phyloP scores from a whole-genome alignment of 1,140 invertebrate genomes.

The Scaptomyza montana region DNA sequence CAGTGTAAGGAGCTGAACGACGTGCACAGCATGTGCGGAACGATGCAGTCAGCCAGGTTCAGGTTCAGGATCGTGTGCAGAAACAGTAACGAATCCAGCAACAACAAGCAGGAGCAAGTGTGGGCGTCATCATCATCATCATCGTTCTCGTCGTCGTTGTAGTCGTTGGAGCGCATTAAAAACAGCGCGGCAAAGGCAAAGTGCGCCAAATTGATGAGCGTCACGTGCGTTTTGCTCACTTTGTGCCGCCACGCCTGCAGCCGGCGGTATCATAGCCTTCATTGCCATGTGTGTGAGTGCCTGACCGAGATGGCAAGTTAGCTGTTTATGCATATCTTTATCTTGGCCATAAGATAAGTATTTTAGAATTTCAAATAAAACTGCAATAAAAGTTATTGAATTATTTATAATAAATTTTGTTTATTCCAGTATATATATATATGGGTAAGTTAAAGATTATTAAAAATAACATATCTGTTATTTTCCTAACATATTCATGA shows the following conservation, averaged over 20 bases:
- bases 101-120: conserved; percentile 1
- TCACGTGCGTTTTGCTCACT: conserved; percentile 78
- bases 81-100: conserved; percentile 44
- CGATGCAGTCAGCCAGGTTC: conserved; percentile 61
- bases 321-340: not conserved
- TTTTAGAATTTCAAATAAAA: too few species aligned
- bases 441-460: too few species aligned
- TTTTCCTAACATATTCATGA: too few species aligned
- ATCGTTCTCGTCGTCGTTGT: conserved; percentile 20
- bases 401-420: too few species aligned
- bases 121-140: conserved; percentile 22
- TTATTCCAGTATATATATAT: too few species aligned
- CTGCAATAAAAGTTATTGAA: too few species aligned
- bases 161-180: conserved; percentile 66
- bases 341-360: too few species aligned
- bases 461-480: too few species aligned
- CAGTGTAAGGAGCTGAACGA: not conserved
- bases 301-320: conserved; percentile 1
- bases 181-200: conserved; percentile 65
- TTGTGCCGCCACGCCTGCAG: conserved; percentile 51
- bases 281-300: conserved; percentile 17
- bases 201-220: conserved; percentile 82
- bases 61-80: conserved; percentile 50
- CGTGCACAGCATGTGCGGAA: conserved; percentile 59
- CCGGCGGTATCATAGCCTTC: conserved; percentile 50